A percentile compares a stretch with the other conserved stretches of the same genome.
phyloP scores from a whole-genome alignment of 2,888 invertebrate genomes.

The Nephrotoma flavescens region DNA sequence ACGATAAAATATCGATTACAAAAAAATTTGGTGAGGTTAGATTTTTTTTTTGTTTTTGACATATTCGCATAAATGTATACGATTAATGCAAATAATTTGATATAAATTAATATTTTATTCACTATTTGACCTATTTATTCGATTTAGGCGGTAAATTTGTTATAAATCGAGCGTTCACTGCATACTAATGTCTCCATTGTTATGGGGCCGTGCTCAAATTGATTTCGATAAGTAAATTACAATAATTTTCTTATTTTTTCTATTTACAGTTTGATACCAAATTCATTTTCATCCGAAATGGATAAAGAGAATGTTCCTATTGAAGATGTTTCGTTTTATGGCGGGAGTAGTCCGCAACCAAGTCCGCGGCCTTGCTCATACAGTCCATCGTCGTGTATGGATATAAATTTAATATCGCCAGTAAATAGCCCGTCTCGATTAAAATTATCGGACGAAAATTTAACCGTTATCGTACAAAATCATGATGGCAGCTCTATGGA shows the following conservation, averaged over 20 bases:
- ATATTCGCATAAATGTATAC: neutral
- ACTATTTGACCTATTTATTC: neutral
- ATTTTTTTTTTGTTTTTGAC: neutral
- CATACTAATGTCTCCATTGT: neutral
- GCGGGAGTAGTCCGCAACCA: constrained; percentile 18
- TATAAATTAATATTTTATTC: neutral
- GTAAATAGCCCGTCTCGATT: constrained; percentile 29
- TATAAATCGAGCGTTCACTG: neutral
- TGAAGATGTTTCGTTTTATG: constrained; percentile 29
- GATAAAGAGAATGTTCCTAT: constrained; percentile 24
- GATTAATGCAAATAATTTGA: neutral
- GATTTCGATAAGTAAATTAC: neutral
- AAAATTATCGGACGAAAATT: constrained; percentile 13
- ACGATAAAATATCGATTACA: neutral
- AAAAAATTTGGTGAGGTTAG: neutral
- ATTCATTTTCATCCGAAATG: constrained; percentile 36
- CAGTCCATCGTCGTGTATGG: constrained; percentile 10
- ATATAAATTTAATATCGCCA: constrained; percentile 21
- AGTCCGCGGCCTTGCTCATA: constrained; percentile 14
- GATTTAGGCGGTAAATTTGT: neutral
- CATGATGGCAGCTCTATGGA: constrained; percentile 40
- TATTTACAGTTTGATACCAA: constrained; percentile 35
- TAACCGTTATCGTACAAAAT: neutral
- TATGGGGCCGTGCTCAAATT: neutral
- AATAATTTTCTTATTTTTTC: neutral